These are phyloP conservation scores for Grammomys surdaster DNA, from an alignment of 2,113 vertebrate species.

Conservation along the genomic window DNA sequence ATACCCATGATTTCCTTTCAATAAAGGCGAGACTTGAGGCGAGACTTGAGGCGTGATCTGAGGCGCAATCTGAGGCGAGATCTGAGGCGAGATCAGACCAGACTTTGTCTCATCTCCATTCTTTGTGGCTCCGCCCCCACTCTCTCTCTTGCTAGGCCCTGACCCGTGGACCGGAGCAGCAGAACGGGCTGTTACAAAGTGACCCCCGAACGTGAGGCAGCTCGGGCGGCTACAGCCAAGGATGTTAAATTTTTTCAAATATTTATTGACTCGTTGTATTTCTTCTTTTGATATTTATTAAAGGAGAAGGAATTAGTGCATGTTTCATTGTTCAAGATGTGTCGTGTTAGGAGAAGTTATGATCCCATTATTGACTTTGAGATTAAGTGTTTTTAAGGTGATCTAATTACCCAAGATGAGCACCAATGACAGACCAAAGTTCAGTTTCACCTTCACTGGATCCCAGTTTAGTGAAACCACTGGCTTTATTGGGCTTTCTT, in stretches of 20 bases:
- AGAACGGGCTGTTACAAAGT: too few species aligned
- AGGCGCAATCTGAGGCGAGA: too few species aligned
- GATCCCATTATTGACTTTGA: background rate
- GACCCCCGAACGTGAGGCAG: too few species aligned
- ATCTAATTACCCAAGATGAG: background rate
- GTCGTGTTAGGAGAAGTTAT: background rate
- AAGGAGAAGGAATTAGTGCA: background rate
- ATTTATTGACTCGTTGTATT: background rate
- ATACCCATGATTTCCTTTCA: too few species aligned
- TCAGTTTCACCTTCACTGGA: background rate
- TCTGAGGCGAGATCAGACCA: too few species aligned
- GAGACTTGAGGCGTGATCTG: too few species aligned
- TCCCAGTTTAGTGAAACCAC: background rate
- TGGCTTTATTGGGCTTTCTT: background rate
- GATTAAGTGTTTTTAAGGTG: background rate
- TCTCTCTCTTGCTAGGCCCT: too few species aligned
- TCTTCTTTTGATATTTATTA: background rate
- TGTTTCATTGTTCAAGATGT: background rate
- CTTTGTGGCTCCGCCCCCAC: too few species aligned
- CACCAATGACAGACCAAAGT: background rate
- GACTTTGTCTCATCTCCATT: too few species aligned
- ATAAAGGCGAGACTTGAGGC: too few species aligned
- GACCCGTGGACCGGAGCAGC: too few species aligned
- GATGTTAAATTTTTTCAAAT: background rate
- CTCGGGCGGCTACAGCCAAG: too few species aligned